phyloP scores from a whole-genome alignment of 2,113 vertebrate genomes.

The Cyanoramphus novaezelandiae region DNA sequence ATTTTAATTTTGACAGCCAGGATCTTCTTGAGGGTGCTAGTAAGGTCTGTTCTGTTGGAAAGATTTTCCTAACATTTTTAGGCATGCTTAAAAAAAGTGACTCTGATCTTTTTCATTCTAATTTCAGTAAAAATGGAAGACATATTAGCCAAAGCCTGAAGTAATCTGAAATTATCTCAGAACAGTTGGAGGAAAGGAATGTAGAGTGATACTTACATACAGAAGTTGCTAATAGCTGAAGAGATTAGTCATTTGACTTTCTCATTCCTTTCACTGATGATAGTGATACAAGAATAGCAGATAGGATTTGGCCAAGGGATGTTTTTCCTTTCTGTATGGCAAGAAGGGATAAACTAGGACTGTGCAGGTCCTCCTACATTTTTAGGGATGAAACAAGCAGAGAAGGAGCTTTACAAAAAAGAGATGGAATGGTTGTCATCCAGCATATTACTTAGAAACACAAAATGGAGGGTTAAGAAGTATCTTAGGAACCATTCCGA shows the following conservation, averaged over 20 bases:
- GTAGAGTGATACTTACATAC: constrained; percentile 33
- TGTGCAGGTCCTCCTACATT: not conserved
- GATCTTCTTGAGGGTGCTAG: constrained; percentile 8
- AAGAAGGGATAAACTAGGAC: constrained; percentile 21
- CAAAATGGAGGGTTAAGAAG: constrained; percentile 37
- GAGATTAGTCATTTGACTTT: constrained; percentile 62
- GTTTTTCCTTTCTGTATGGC: not conserved
- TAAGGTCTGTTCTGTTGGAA: constrained; percentile 12
- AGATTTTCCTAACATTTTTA: constrained; percentile 21
- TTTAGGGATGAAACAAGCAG: not conserved
- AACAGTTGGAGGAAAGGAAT: constrained; percentile 46
- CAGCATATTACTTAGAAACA: constrained; percentile 19
- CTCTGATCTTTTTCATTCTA: constrained; percentile 19
- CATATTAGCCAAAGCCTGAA: constrained; percentile 36
- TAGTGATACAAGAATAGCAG: constrained; percentile 40
- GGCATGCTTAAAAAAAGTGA: not conserved
- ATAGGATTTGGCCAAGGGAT: constrained; percentile 1
- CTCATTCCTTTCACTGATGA: constrained; percentile 34
- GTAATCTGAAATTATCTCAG: constrained; percentile 61
- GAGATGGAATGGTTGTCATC: not conserved
- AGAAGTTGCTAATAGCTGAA: constrained; percentile 62
- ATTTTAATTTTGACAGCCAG: not conserved
- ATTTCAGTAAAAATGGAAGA: constrained; percentile 48
- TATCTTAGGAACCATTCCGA: not conserved
- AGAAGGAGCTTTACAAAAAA: not conserved